Percentiles rank a stretch among this genome's conserved stretches.
These are phyloP conservation scores for Octopus bimaculoides DNA, from an alignment of 1,140 invertebrate species.

Conservation along the genomic window DNA sequence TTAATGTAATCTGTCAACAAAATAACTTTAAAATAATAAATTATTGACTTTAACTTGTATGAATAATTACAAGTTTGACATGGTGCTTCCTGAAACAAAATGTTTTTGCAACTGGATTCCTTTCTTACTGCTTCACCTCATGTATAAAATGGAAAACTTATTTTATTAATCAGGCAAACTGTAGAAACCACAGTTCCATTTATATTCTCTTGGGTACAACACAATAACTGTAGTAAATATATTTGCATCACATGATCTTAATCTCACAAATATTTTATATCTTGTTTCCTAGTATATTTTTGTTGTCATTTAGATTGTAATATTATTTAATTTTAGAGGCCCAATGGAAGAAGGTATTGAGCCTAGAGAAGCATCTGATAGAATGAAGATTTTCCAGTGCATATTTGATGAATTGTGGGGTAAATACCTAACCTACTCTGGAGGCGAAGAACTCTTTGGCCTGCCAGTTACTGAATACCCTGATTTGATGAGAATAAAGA, in stretches of 20 bases:
- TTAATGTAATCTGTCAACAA: too few relatives aligned
- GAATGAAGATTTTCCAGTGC: slow-evolving; percentile 49
- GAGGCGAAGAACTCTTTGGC: neutral
- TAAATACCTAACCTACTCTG: neutral
- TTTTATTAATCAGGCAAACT: too few relatives aligned
- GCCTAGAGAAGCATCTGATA: slow-evolving; percentile 87
- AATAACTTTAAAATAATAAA: too few relatives aligned
- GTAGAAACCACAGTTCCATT: too few relatives aligned
- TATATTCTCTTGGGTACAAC: too few relatives aligned
- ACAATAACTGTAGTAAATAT: neutral
- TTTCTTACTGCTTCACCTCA: too few relatives aligned
- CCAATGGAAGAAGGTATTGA: slow-evolving; percentile 86
- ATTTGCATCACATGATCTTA: neutral
- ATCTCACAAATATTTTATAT: neutral
- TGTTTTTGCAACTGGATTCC: too few relatives aligned
- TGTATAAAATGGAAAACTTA: too few relatives aligned
- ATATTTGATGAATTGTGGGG: neutral
- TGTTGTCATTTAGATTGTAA: neutral
- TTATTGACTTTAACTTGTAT: too few relatives aligned
- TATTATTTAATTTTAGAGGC: slow-evolving; percentile 57
- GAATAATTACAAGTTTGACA: too few relatives aligned
- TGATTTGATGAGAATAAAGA: neutral
- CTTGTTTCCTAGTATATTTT: neutral
- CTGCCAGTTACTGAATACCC: neutral
- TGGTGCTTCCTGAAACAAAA: too few relatives aligned